Base-by-base conservation (phyloP, 2,888 invertebrate genomes). In the Drosophila anomalata region DNA sequence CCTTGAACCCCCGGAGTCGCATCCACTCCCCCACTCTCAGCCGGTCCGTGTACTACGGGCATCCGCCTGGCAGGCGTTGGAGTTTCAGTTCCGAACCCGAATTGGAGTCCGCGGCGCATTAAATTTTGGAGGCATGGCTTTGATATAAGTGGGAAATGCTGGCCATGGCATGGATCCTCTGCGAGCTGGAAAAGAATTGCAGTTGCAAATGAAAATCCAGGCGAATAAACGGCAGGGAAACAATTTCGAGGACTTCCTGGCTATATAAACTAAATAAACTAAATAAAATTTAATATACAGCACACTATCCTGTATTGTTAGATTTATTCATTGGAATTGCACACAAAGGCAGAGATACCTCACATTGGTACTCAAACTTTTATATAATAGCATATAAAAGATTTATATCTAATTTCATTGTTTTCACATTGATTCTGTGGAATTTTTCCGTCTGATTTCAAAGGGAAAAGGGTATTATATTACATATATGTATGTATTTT, bases 101-200 rank as follows among this genome's bases (percentile, higher is more conserved):
- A 70, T 70, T 63, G 66, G 76, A 73, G 54, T 85, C 58, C 80
- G 85, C 68, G 73, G 86, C 75, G 75, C 75, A 75, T 81, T 82
- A 77, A 86, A 86, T 86, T 82, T 71, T 44, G 61, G 44, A 61
- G 76, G 47, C 78, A 73, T 60, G 74, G 47, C 79, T 70, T 77
- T 73, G 86, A 68, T 75, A 82, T 76, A 82, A 82, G 79, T 70
- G 36, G 46, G 11, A 52, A 65, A 52, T 76, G 71, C 61, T 36
- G 53, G 56, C 67, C 75, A 79, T 61, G 74, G 79, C 77, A 31
- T 26, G 51, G 41, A 17, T 42, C 7, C 36, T 29, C 66, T 36
- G 14, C 65, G 65, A 36, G 63, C 46, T 20, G 53, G 29, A 31
- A 76, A 75, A 75, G 77, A 66, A 65, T 39, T 47, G 24, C 66